Evolutionary conservation across 2,888 invertebrate genomes (phyloP).

Genomic region (Yponomeuta evonymella): DNA sequence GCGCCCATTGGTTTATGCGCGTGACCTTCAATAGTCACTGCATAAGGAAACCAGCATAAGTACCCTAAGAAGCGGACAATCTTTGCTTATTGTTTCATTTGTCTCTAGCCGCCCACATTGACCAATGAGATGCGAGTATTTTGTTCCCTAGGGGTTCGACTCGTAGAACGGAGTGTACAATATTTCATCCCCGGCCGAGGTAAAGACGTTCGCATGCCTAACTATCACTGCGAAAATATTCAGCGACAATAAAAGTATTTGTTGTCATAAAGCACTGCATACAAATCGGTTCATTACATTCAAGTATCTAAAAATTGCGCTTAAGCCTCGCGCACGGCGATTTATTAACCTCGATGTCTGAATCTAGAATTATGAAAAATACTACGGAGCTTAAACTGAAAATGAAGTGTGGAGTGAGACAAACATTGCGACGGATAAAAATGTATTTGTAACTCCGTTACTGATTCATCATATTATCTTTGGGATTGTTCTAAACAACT

Average conservation of each 20-base stretch:
- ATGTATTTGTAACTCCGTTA: neutral
- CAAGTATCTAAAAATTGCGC: neutral
- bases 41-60: no score
- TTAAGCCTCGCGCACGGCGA: neutral
- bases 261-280: constrained; percentile 39
- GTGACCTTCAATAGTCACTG: no score
- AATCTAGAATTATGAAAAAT: neutral
- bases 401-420: neutral
- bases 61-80: no score
- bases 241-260: constrained; percentile 1
- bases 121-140: no score
- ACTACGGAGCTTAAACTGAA: neutral
- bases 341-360: neutral
- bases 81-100: no score
- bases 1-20: no score
- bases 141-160: no score
- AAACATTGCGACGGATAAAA: neutral
- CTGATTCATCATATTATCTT: neutral
- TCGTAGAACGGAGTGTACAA: neutral
- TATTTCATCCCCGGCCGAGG: neutral
- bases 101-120: no score
- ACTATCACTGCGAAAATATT: neutral
- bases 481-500: neutral
- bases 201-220: neutral
- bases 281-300: constrained; percentile 44